Percentiles rank a stretch among this genome's conserved stretches.
Evolutionary conservation across 23 tunicate genomes (phyloP).

Genomic region (Aplidium turbinatum): DNA sequence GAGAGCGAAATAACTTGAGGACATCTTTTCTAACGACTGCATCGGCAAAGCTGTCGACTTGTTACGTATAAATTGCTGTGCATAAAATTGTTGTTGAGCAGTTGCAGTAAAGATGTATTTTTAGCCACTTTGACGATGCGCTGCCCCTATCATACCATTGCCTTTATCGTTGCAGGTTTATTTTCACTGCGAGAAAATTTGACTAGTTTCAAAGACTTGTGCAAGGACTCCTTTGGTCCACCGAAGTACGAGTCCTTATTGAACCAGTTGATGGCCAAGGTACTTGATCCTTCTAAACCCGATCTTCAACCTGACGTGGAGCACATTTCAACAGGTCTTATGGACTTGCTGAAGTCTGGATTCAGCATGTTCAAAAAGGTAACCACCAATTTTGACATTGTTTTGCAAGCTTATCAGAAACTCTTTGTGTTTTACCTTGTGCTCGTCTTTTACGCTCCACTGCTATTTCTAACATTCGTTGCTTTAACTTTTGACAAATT

Average conservation of each 20-base stretch:
- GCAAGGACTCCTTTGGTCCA: conserved; percentile 29
- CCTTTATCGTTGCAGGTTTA: background rate
- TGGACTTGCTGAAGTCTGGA: conserved; percentile 54
- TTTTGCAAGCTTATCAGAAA: too few species aligned
- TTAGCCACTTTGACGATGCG: too few species aligned
- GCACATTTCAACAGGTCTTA: conserved; percentile 46
- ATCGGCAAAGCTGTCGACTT: too few species aligned
- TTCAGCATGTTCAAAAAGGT: conserved; percentile 64
- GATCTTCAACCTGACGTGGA: conserved; percentile 62
- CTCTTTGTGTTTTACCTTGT: background rate
- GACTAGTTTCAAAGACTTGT: conserved; percentile 10
- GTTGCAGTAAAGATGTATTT: too few species aligned
- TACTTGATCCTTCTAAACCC: conserved; percentile 37
- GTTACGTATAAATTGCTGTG: too few species aligned
- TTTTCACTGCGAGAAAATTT: conserved; percentile 14
- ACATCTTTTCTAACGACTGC: too few species aligned
- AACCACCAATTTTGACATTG: background rate
- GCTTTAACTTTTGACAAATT: too few species aligned
- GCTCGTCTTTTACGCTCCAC: background rate
- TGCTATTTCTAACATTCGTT: background rate
- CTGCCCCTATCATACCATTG: too few species aligned
- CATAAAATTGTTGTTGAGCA: too few species aligned
- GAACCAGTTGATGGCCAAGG: conserved; percentile 22
- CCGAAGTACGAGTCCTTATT: conserved; percentile 38
- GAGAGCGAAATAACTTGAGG: too few species aligned